Evolutionary conservation across 2,797 vertebrate genomes (phyloP).

Genomic region (Xenopus petersii): DNA sequence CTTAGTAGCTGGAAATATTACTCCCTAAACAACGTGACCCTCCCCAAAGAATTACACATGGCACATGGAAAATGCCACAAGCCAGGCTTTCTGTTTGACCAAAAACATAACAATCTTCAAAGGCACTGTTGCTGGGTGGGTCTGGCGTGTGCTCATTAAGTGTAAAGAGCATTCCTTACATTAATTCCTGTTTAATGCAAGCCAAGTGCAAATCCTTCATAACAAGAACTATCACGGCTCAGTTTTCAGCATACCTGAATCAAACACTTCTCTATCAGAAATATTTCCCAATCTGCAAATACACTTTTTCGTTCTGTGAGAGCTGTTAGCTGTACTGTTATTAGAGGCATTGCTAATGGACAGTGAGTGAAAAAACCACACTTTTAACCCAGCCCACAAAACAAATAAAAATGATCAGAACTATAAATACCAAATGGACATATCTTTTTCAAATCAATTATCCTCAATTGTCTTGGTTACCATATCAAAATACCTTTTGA

Average conservation of each 20-base stretch:
- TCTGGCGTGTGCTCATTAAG: slow-evolving; percentile 45
- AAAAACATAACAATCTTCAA: slow-evolving; percentile 46
- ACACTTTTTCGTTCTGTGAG: no score
- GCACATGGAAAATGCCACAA: slow-evolving; percentile 33
- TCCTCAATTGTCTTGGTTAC: no score
- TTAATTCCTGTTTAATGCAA: slow-evolving; percentile 42
- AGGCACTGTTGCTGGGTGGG: slow-evolving; percentile 45
- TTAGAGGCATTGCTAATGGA: no score
- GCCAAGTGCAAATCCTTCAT: slow-evolving; percentile 46
- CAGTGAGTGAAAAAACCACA: no score
- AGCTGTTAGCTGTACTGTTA: no score
- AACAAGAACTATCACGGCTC: slow-evolving; percentile 28
- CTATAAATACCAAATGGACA: no score
- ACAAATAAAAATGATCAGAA: no score
- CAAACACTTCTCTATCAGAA: neutral
- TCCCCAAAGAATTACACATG: neutral
- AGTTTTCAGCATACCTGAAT: slow-evolving; percentile 10
- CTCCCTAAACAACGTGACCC: slow-evolving; percentile 1
- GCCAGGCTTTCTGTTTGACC: slow-evolving; percentile 36
- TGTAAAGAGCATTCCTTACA: slow-evolving; percentile 42
- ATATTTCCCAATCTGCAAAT: neutral
- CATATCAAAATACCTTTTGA: no score
- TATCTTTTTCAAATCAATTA: no score
- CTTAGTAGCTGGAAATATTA: neutral
- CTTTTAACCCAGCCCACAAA: no score